Evolutionary conservation across 2,113 vertebrate species (phyloP).

Genomic region (Podilymbus podiceps): DNA sequence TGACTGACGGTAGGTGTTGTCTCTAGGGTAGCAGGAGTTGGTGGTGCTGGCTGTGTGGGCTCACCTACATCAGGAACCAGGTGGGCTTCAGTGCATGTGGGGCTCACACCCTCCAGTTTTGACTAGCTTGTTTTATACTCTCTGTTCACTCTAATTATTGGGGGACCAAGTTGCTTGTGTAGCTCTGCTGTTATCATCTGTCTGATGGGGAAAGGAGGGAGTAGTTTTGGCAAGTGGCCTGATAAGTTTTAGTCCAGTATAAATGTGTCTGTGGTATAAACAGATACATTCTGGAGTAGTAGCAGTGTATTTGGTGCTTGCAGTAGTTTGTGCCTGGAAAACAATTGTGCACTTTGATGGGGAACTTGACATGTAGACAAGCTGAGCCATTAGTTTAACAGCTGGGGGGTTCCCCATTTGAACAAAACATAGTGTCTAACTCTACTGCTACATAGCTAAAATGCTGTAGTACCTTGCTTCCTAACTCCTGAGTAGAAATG

Average conservation of each 20-base stretch:
- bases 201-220: not conserved
- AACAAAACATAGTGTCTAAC: not conserved
- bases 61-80: fast-evolving
- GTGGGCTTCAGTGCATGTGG: not conserved
- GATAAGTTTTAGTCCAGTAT: fast-evolving
- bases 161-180: not conserved
- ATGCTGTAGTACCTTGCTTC: too few species aligned
- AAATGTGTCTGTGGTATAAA: not conserved
- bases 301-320: not conserved
- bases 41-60: not conserved
- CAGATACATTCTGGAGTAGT: not conserved
- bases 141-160: not conserved
- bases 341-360: not conserved
- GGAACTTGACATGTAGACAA: not conserved
- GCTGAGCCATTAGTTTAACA: not conserved
- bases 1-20: fast-evolving
- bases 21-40: not conserved
- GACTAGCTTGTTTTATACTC: fast-evolving
- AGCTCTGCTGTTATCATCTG: not conserved
- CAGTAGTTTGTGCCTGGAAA: not conserved
- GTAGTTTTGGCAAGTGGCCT: not conserved
- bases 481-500: not conserved
- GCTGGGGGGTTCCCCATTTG: not conserved
- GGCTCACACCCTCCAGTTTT: not conserved
- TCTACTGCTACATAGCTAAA: not conserved